These are phyloP conservation scores for Cettia cetti DNA, from an alignment of 2,113 vertebrate species.

Conservation along the genomic window DNA sequence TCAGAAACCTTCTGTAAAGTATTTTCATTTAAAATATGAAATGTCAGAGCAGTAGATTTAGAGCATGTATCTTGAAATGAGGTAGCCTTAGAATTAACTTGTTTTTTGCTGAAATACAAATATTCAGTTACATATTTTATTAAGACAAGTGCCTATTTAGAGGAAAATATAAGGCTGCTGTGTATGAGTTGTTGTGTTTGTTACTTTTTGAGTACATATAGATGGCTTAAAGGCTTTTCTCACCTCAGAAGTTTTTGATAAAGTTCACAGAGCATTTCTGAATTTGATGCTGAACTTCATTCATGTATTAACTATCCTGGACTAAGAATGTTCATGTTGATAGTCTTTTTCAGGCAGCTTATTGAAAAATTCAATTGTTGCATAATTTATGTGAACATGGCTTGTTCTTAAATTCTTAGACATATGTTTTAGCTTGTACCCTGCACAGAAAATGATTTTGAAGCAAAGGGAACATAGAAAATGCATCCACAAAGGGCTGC, in stretches of 20 bases:
- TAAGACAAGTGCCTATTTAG: neutral
- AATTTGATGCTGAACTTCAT: neutral
- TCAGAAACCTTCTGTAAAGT: neutral
- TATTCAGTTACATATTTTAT: neutral
- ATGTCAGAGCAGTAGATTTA: neutral
- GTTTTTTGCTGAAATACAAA: neutral
- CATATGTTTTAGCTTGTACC: neutral
- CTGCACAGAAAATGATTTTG: neutral
- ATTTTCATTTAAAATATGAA: neutral
- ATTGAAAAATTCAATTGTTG: neutral
- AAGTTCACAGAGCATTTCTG: neutral
- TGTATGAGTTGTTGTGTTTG: neutral
- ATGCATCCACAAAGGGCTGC: neutral
- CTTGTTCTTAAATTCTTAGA: neutral
- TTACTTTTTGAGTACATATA: neutral
- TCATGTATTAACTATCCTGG: neutral
- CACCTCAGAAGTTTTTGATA: neutral
- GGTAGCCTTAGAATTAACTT: neutral
- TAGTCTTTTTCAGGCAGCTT: neutral
- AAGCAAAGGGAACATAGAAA: neutral
- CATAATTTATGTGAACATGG: neutral
- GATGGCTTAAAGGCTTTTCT: neutral
- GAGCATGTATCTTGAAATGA: neutral
- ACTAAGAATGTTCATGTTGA: neutral
- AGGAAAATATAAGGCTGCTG: neutral